Evolutionary conservation across 2,797 vertebrate species (phyloP), one percentile per base, ranked within the genome.

Genomic region (Liparis tanakae): DNA sequence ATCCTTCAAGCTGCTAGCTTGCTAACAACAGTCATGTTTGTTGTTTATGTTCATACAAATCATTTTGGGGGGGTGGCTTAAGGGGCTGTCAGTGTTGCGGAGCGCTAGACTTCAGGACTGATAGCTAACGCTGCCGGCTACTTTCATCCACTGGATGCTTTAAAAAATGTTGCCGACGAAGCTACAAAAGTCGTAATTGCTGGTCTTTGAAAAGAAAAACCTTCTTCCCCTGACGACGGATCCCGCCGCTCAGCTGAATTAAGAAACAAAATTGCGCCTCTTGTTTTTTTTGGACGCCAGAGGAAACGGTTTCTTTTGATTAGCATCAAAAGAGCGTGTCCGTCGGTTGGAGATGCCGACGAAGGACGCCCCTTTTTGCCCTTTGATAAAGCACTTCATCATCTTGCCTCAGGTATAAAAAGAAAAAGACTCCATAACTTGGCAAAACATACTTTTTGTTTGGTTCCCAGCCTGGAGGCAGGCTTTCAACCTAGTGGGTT

Each of bases 331-430:
- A 30, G 25, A 30, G 25, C 68, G 46, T 25, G 74, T 79, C 85
- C 88, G 85, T 89, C 82, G 84, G 85, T 70, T 76, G 70, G 80
- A 85, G 86, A 81, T 85, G 85, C 91, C 91, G 88, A 89, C 89
- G 89, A 88, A 91, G 65, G 74, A 88, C 85, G 87, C 89, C 85
- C 87, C 25, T 30, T 30, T 91, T 81, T 86, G 79, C 4, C 82
- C 85, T 93, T 92, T 92, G 90, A 93, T 87, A 85, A 85, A 87
- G 85, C 84, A 46, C 69, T 83, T 85, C 82, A 85, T 85, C 82
- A 85, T 88, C 88, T 90, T 81, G 91, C 91, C 91, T 88, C 82
- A 85, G 91, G 90, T 92, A 79, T 91, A 30, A 4, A 30, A 30
- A n/a, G n/a, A n/a, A 30, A 30, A 80, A 87, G 70, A 82, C 84